Base-by-base conservation (phyloP, 2,888 invertebrate genomes). In the Nomada flava region DNA sequence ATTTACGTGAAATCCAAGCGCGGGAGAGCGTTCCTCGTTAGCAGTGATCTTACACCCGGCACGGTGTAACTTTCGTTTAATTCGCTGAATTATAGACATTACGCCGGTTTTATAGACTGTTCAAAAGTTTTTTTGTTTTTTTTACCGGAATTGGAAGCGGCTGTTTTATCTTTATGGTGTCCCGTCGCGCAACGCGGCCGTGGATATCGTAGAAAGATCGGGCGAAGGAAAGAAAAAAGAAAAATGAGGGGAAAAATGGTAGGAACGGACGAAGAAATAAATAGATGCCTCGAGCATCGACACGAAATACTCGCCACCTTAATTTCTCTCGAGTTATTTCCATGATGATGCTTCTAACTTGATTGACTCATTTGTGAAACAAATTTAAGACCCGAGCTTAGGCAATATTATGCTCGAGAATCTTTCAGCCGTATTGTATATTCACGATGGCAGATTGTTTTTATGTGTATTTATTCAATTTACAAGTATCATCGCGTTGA, bases 291-390 rank as follows among this genome's bases (percentile, higher is more conserved):
- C 42, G 53, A 50, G 23, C 29, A 42, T 7, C 63, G 68, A 23
- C 53, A 52, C 36, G 59, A 62, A 62, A 80, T 69, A 26, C 52
- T 68, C 68, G 76, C 18, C 80, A 13, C 63, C 57, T 72, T 77
- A 77, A 80, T 80, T 68, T 76, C 71, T 65, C 29, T 44, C 77
- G 72, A 72, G 77, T 73, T 77, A 77, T 59, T 73, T 80, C 72
- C 77, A 65, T 53, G 50, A 72, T 52, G 57, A 72, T 50, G 59
- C 57, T 63, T 47, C 26, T 47, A 44, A 68, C 72, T 71, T 52
- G 57, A 52, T 72, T 72, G 65, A 29, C 68, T 53, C 59, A 52
- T 63, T 77, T 64, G 29, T 68, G 47, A 72, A 60, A 62, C 36
- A 42, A 20, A 53, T 50, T 75, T 75, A 55, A 55, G n/a, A 5